Conservation (phyloP, 2,888 invertebrate genomes). For the Hedychridium roseum region DNA sequence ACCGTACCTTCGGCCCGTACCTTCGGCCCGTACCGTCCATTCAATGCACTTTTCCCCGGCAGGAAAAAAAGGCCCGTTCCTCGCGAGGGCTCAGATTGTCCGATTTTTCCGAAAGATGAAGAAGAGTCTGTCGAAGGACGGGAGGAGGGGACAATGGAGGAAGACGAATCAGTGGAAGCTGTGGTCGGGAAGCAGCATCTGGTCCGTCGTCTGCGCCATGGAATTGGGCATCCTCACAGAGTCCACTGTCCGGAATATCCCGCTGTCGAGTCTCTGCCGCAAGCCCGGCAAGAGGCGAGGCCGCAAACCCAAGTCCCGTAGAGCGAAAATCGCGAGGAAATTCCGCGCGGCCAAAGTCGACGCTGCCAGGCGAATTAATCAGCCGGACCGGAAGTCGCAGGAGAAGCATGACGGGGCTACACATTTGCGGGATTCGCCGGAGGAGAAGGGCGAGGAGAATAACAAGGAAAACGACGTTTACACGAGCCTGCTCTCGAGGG, state of each 20-base stretch:
- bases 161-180: slow-evolving; percentile 13
- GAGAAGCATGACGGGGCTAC: too few species aligned
- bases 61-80: too few species aligned
- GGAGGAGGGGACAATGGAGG: slow-evolving; percentile 13
- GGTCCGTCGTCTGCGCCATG: slow-evolving; percentile 40
- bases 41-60: too few species aligned
- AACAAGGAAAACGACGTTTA: neutral
- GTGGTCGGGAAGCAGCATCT: slow-evolving; percentile 33
- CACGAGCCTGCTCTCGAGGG: too few species aligned
- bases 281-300: too few species aligned
- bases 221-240: slow-evolving; percentile 37
- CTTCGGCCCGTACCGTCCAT: too few species aligned
- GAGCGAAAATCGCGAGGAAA: neutral
- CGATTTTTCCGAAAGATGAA: slow-evolving; percentile 2
- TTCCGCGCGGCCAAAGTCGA: neutral
- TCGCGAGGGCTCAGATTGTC: neutral
- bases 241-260: too few species aligned
- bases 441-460: neutral
- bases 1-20: too few species aligned
- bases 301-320: too few species aligned
- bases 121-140: too few species aligned
- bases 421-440: too few species aligned
- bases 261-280: too few species aligned
- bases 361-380: neutral
- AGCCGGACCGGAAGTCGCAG: neutral